Evolutionary conservation across 1,140 invertebrate genomes (phyloP), one percentile per base, ranked within the genome.

Genomic region (Anadara kagoshimensis): DNA sequence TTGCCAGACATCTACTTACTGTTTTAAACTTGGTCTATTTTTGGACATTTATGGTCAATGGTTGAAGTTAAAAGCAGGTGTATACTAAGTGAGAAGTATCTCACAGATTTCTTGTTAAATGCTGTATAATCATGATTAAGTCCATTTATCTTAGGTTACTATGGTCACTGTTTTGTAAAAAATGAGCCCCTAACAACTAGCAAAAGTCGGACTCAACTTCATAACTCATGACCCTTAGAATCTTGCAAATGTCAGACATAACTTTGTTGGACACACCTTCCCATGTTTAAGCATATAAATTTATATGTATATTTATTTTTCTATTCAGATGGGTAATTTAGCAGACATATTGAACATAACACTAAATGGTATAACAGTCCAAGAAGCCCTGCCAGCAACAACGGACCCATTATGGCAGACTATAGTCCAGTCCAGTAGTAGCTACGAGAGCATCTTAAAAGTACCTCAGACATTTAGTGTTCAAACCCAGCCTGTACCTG

Each of bases 341-440:
- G 66, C 76, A 12, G 64, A 74, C 26, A 53, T 71, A 49, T 16
- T 83, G 54, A 81, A 83, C 47, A 61, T 74, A 22, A 78, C 75
- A 11, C 58, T 79, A 12, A 69, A 77, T 24, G 69, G 70, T 36
- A 56, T 72, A 8, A 45, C 71, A 36, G 68, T 78, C 1, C 45
- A 64, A 12, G 78, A 78, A 26, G 64, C 76, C 7, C 16, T 68
- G 22, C 74, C 61, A 14, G 67, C 63, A 24, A 54, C 56, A 12
- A 49, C 58, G 47, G 63, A 73, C 26, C 62, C 69, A 24, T 20
- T 12, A 18, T 74, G 72, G 76, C 54, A n/a, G 5, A 45, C 20
- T 3, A 56, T 75, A 1, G 66, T 69, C 0, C 20, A 65, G 1
- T 18, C 47, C 4, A 45, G 59, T 16, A 41, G 43, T n/a, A 47